Evolutionary conservation across 2,797 vertebrate species (phyloP).

Genomic region (Melanitta fusca): DNA sequence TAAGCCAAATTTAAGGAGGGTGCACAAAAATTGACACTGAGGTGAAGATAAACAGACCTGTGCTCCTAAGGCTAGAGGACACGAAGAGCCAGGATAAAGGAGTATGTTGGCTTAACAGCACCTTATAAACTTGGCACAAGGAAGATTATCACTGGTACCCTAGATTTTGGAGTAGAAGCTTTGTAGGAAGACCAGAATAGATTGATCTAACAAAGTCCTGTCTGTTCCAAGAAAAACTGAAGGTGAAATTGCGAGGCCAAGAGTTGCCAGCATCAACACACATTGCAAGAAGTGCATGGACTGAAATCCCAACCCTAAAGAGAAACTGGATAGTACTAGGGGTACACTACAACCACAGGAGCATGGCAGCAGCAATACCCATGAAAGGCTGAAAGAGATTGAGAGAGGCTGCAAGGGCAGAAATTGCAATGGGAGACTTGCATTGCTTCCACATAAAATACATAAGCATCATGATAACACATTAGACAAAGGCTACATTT

Average conservation of each 20-base stretch:
- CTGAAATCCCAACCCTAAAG: neutral
- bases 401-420: neutral
- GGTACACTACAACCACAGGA: neutral
- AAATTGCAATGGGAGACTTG: neutral
- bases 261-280: neutral
- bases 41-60: neutral
- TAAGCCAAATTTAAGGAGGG: neutral
- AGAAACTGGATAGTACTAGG: neutral
- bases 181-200: neutral
- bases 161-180: neutral
- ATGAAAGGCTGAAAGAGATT: neutral
- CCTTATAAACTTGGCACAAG: neutral
- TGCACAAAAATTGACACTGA: neutral
- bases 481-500: neutral
- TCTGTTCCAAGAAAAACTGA: neutral
- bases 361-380: neutral
- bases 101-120: neutral
- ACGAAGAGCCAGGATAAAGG: neutral
- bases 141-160: neutral
- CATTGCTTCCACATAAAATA: neutral
- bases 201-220: neutral
- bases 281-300: rapidly evolving
- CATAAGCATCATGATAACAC: rapidly evolving
- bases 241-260: neutral
- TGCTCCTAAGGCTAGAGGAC: neutral